Base-by-base conservation (phyloP, 2,888 invertebrate species). In the Eupeodes latifasciatus region DNA sequence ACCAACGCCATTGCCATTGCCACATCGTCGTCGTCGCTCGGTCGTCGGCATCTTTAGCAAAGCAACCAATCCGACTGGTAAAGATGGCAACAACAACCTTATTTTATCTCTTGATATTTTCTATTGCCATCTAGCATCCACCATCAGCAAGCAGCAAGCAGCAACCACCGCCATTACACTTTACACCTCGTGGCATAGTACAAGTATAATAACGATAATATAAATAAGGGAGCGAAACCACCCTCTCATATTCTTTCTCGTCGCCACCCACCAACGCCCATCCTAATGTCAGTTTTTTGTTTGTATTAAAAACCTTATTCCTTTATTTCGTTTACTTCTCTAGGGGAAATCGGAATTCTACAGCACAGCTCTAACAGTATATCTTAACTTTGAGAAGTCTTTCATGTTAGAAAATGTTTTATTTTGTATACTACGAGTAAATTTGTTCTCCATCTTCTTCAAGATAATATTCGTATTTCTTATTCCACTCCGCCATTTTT, bases 191-290 rank as follows among this genome's bases (percentile, higher is more conserved):
- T 91, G 91, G 92, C 72, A 67, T 64, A 87, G 87, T 88, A 92
- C 92, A 92, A 91, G 92, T 91, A 92, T 92, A 92, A 92, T 92
- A 92, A 92, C 90, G 91, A 91, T 91, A 90, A 92, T 92, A 92
- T 91, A 92, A 92, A 92, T 92, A 91, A 90, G 91, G 91, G 91
- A 91, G 75, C 64, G 74, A 74, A 89, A 76, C 71, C 81, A 87
- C 62, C 72, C 64, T 59, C 69, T 69, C 79, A 79, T 49, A 79
- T 55, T 76, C 71, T 79, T 59, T 75, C 84, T 90, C 87, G 80
- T 84, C 79, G 81, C 85, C 88, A 81, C 77, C 89, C 77, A 59
- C 66, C 16, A 62, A 55, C 16, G 36, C 71, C 19, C 74, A 75
- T 64, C 66, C 81, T 71, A 86, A 86, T 86, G 80, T 71, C 67